Base-by-base conservation (phyloP, 2,888 invertebrate genomes). In the Hydrotaea cyrtoneurina region DNA sequence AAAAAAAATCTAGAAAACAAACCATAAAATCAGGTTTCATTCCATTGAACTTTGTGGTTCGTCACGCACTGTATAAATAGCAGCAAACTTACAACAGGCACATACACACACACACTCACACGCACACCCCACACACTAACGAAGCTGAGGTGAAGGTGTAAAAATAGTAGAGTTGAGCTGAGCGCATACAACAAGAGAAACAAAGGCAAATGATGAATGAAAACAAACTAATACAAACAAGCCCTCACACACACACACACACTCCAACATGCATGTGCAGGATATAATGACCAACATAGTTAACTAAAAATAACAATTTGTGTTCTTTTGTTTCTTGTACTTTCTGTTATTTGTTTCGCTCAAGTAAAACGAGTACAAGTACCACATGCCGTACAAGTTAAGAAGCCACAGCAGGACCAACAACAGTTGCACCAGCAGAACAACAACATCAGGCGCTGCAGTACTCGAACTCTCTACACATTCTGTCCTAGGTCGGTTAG, bases 261-360 rank as follows among this genome's bases (percentile, higher is more conserved):
- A n/a, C n/a, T 2, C 2, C 1, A 4, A n/a, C 7, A 50, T n/a
- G 50, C 2, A n/a, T n/a, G 50, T 50, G n/a, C n/a, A 55, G 21
- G 26, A 19, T 23, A 69, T 46, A 69, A 46, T 43, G 69, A 15
- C 69, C 69, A 69, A 15, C 69, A 39, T 23, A 13, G 69, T 69
- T 69, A 69, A 69, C 69, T 69, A 69, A 69, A 69, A 69, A 69
- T 69, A 69, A 46, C 69, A 46, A 46, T 43, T 69, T 69, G 69
- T 69, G 69, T 69, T 43, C 69, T 69, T 66, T 69, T 69, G 69
- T 21, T 62, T 62, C 26, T n/a, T 62, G 62, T n/a, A 4, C 5
- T 7, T 62, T 62, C 10, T 69, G 23, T 21, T 2, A n/a, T 8
- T 19, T 55, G 2, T 10, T 26, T 15, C 59, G 59, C 15, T 59